Percentiles rank a stretch among this genome's conserved stretches.
Evolutionary conservation across 1,140 invertebrate species (phyloP).

Genomic region (Melitaea cinxia): DNA sequence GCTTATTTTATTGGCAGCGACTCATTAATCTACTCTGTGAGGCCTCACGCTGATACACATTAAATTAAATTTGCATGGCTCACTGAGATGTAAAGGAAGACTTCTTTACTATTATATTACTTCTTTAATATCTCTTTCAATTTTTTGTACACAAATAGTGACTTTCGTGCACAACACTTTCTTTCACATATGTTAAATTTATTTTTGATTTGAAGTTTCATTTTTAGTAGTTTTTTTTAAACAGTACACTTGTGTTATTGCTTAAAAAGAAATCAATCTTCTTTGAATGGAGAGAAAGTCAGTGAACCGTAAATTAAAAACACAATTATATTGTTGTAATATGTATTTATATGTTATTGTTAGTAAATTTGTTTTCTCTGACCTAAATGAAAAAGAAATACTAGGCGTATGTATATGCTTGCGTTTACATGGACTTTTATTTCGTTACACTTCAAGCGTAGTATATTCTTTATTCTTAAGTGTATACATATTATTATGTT

Average conservation of each 20-base stretch:
- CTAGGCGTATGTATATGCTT: too few relatives aligned
- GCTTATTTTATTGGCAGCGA: constrained; percentile 50
- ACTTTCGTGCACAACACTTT: constrained; percentile 67
- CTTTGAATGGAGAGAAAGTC: not conserved
- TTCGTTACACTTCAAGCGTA: not conserved
- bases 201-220: constrained; percentile 52
- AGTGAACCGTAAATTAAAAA: constrained; percentile 1
- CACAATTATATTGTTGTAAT: not conserved
- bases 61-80: constrained; percentile 64
- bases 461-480: not conserved
- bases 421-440: too few relatives aligned
- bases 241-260: constrained; percentile 11
- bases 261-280: constrained; percentile 19
- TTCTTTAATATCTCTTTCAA: constrained; percentile 54
- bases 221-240: constrained; percentile 42
- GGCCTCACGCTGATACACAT: constrained; percentile 53
- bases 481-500: too few relatives aligned
- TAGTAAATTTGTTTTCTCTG: not conserved
- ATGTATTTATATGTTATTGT: not conserved
- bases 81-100: constrained; percentile 29
- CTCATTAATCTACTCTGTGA: constrained; percentile 57
- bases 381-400: not conserved
- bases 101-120: constrained; percentile 42
- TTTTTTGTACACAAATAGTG: constrained; percentile 57
- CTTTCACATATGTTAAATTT: constrained; percentile 53